Percentiles rank a stretch among this genome's conserved stretches.
Conservation (phyloP, 2,797 vertebrate species). For the Cynopterus sphinx region DNA sequence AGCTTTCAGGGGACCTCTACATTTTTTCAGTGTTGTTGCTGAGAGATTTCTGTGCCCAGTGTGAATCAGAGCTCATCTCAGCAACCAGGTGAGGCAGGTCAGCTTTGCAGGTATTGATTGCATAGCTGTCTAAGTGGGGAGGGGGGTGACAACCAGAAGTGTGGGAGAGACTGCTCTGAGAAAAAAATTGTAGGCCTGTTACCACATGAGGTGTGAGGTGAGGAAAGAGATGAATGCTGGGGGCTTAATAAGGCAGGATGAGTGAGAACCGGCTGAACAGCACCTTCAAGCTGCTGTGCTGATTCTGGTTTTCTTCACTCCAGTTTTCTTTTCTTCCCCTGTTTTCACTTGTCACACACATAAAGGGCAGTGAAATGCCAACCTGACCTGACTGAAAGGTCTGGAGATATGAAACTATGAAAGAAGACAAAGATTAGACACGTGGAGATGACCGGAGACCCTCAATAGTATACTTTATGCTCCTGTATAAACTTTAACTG, state of each 20-base stretch:
- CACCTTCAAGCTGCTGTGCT: background rate
- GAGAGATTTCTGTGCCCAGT: background rate
- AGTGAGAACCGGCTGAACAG: background rate
- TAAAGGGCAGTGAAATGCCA: constrained; percentile 72
- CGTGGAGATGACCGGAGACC: background rate
- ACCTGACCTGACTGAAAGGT: background rate
- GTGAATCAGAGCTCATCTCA: background rate
- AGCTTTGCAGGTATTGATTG: background rate
- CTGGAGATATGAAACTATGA: constrained; percentile 30
- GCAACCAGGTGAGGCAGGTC: background rate
- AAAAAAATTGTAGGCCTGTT: background rate
- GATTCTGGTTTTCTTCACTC: background rate
- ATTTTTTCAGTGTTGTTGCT: background rate
- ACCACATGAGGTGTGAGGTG: background rate
- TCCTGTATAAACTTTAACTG: constrained; percentile 27
- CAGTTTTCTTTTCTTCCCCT: constrained; percentile 8
- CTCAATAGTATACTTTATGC: background rate
- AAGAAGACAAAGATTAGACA: constrained; percentile 37
- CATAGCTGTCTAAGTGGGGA: background rate
- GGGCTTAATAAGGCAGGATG: background rate
- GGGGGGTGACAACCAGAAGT: background rate
- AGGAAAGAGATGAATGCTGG: background rate
- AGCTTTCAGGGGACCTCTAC: background rate
- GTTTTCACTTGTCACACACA: constrained; percentile 47
- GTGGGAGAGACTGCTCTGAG: background rate